These are phyloP conservation scores for Tor tambroides DNA, from an alignment of 2,113 vertebrate genomes.

Conservation along the genomic window DNA sequence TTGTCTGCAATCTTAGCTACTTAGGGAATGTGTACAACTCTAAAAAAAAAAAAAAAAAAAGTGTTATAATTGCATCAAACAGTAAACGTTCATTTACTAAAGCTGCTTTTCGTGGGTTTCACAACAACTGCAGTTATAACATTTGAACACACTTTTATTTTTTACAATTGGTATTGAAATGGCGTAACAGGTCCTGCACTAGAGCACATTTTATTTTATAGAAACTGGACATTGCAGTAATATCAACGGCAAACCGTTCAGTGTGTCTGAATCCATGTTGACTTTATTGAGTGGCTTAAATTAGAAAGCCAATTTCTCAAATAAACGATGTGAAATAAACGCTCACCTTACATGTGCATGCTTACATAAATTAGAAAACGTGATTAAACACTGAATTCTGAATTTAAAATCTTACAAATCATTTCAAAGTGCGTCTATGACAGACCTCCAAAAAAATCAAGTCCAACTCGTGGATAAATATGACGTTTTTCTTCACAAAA, in stretches of 20 bases:
- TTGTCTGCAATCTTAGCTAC: background rate
- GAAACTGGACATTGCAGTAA: conserved; percentile 18
- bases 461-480: conserved; percentile 87
- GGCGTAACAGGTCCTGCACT: conserved; percentile 13
- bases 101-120: background rate
- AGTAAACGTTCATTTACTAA: background rate
- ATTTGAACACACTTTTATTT: background rate
- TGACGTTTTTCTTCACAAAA: conserved; percentile 84
- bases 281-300: conserved; percentile 80
- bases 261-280: conserved; percentile 74
- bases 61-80: background rate
- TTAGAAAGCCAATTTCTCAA: conserved; percentile 82
- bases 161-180: background rate
- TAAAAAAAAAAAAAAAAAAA: no score
- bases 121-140: background rate
- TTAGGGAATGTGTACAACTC: background rate
- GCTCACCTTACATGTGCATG: conserved; percentile 97
- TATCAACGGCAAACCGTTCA: conserved; percentile 51
- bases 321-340: conserved; percentile 86
- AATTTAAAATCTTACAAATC: conserved; percentile 90
- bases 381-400: conserved; percentile 90
- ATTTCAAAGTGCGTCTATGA: conserved; percentile 88
- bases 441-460: conserved; percentile 80
- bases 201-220: background rate
- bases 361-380: conserved; percentile 94